Conservation (phyloP, 2,797 vertebrate genomes). For the Anguilla marmorata region DNA sequence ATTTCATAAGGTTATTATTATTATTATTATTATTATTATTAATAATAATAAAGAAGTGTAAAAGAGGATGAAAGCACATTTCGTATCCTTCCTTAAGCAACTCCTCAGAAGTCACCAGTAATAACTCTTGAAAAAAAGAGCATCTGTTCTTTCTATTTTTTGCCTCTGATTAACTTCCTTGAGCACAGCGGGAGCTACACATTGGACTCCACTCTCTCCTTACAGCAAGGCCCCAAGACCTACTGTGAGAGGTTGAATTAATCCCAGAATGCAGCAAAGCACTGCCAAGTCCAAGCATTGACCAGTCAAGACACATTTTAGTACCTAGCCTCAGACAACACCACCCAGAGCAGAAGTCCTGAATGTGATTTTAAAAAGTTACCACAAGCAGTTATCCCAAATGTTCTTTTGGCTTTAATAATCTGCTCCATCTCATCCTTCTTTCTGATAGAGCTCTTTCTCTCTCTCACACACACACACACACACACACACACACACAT, state of each 20-base stretch:
- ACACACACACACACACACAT: not conserved
- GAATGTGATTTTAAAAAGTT: not conserved
- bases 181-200: slow-evolving; percentile 6
- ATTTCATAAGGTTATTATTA: not conserved
- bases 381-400: not conserved
- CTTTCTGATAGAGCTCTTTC: not conserved
- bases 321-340: slow-evolving; percentile 35
- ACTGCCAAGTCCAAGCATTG: slow-evolving; percentile 43
- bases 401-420: not conserved
- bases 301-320: slow-evolving; percentile 50
- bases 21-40: too few relatives aligned
- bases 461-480: not conserved
- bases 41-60: too few relatives aligned
- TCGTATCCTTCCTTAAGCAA: not conserved
- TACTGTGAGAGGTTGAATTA: slow-evolving; percentile 44
- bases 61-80: not conserved
- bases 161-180: slow-evolving; percentile 26
- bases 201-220: slow-evolving; percentile 4
- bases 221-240: slow-evolving; percentile 54
- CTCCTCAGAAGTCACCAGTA: not conserved
- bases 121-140: not conserved
- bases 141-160: slow-evolving; percentile 42
- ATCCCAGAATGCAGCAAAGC: slow-evolving; percentile 50
- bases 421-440: not conserved
- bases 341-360: not conserved